phyloP scores from a whole-genome alignment of 2,888 invertebrate species.

The Unio delphinus region DNA sequence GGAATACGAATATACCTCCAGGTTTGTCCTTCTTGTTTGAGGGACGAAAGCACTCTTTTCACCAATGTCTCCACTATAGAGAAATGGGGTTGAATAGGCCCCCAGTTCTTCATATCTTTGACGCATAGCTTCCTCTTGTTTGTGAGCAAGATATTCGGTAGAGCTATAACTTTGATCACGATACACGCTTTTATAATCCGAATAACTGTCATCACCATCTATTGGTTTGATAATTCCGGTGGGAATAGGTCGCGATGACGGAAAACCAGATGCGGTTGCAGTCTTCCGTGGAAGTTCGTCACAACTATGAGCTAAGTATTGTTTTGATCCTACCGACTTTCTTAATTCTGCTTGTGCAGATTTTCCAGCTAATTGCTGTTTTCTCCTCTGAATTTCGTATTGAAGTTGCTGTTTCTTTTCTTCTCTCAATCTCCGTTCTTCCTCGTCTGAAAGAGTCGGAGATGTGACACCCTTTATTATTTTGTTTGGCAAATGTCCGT shows the following conservation, averaged over 20 bases:
- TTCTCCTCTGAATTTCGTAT: slow-evolving; percentile 77
- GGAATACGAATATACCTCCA: slow-evolving; percentile 39
- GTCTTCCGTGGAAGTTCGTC: slow-evolving; percentile 56
- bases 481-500: slow-evolving; percentile 39
- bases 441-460: slow-evolving; percentile 66
- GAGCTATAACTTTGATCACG: slow-evolving; percentile 58
- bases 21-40: slow-evolving; percentile 25
- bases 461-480: slow-evolving; percentile 7
- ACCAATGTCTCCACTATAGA: slow-evolving; percentile 35
- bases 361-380: slow-evolving; percentile 76
- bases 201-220: slow-evolving; percentile 59
- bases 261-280: slow-evolving; percentile 22
- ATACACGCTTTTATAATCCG: slow-evolving; percentile 32
- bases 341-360: slow-evolving; percentile 75
- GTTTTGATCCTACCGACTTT: slow-evolving; percentile 61
- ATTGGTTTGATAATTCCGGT: slow-evolving; percentile 68
- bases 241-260: slow-evolving; percentile 48
- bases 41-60: slow-evolving; percentile 41
- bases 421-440: slow-evolving; percentile 75
- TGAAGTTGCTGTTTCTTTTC: slow-evolving; percentile 77
- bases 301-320: slow-evolving; percentile 60
- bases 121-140: slow-evolving; percentile 54
- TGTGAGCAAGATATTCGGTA: slow-evolving; percentile 70
- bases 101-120: slow-evolving; percentile 50
- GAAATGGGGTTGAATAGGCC: slow-evolving; percentile 45